Evolutionary conservation across 2,797 vertebrate species (phyloP).

Genomic region (Uromys caudimaculatus): DNA sequence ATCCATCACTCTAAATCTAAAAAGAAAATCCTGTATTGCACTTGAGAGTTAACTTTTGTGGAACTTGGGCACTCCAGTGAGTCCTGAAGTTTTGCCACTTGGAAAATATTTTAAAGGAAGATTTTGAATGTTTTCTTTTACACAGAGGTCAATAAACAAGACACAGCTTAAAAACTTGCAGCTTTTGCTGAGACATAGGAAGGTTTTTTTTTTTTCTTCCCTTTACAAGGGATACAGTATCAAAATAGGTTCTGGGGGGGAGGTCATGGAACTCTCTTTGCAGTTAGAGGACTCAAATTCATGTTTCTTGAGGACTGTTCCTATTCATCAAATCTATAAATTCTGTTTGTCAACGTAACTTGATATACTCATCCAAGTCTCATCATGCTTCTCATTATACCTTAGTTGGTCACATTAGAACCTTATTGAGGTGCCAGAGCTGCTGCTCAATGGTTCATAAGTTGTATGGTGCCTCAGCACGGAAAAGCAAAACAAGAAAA

Average conservation of each 20-base stretch:
- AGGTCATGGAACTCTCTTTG: constrained; percentile 2
- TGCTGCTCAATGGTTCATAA: background rate
- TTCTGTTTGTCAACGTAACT: constrained; percentile 51
- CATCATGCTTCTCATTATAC: background rate
- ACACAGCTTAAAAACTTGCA: constrained; percentile 9
- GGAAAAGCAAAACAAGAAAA: background rate
- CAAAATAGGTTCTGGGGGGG: background rate
- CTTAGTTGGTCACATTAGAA: constrained; percentile 52
- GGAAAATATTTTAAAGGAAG: constrained; percentile 34
- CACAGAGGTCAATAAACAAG: background rate
- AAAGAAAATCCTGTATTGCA: background rate
- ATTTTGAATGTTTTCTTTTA: constrained; percentile 56
- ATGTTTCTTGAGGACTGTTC: background rate
- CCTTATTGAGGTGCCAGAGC: background rate
- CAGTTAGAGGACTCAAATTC: background rate
- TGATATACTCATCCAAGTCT: constrained; percentile 46
- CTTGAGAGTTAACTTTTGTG: constrained; percentile 39
- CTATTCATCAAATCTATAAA: constrained; percentile 20
- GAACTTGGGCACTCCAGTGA: background rate
- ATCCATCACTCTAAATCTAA: background rate
- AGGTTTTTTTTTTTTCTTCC: constrained; percentile 41
- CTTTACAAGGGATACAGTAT: constrained; percentile 33
- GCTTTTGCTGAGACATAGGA: constrained; percentile 17
- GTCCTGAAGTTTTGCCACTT: background rate
- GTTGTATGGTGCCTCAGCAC: background rate